A percentile compares a stretch with the other conserved stretches of the same genome.
phyloP scores from a whole-genome alignment of 2,113 vertebrate species.

The Lonchura striata region DNA sequence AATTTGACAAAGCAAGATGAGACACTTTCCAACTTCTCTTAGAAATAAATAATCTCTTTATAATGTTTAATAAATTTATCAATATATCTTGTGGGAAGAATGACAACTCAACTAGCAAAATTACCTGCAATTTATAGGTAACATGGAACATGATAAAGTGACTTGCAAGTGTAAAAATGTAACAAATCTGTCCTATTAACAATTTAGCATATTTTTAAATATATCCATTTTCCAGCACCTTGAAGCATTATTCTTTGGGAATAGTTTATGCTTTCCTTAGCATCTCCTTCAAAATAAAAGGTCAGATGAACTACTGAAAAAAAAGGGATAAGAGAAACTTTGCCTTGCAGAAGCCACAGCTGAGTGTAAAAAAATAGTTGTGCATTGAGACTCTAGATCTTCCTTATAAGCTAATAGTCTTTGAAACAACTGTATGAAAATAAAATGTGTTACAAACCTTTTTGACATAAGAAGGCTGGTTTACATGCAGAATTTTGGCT shows the following conservation, averaged over 20 bases:
- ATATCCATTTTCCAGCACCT: neutral
- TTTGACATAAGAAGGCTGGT: too few species aligned
- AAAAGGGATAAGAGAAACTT: neutral
- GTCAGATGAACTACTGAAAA: neutral
- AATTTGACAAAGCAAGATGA: neutral
- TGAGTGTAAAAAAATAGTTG: neutral
- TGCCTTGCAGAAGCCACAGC: neutral
- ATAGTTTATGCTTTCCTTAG: neutral
- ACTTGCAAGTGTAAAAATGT: neutral
- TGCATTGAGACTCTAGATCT: neutral
- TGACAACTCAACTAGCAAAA: neutral
- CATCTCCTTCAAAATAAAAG: neutral
- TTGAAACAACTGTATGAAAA: neutral
- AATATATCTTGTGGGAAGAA: neutral
- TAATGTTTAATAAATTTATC: neutral
- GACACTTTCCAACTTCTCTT: neutral
- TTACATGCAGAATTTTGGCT: too few species aligned
- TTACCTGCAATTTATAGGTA: neutral
- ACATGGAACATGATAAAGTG: neutral
- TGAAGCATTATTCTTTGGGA: neutral
- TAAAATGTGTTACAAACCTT: neutral
- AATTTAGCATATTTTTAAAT: neutral
- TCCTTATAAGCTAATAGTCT: neutral
- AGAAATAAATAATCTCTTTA: neutral
- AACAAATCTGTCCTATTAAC: neutral